A percentile compares a stretch with the other conserved stretches of the same genome.
Evolutionary conservation across 1,140 invertebrate species (phyloP).

Genomic region (Antheraea mylitta): DNA sequence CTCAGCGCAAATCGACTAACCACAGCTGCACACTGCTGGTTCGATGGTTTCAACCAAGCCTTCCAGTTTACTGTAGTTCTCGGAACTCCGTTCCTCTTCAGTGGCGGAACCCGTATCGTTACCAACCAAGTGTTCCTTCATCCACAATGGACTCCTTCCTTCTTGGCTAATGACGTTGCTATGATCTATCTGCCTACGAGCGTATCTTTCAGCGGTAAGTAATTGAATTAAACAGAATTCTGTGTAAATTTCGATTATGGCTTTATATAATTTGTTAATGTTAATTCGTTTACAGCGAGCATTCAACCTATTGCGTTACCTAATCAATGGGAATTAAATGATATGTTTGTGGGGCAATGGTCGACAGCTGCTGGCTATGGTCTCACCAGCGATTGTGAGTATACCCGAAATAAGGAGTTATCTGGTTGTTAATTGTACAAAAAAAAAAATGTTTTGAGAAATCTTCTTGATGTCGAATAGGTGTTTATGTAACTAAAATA

Average conservation of each 20-base stretch:
- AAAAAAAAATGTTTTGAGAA: no score
- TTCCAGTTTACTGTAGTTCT: constrained; percentile 20
- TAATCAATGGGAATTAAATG: constrained; percentile 30
- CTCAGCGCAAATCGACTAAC: constrained; percentile 36
- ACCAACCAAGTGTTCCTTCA: constrained; percentile 36
- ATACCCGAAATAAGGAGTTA: neutral
- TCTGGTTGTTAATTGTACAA: no score
- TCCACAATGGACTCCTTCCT: constrained; percentile 30
- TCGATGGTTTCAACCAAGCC: constrained; percentile 31
- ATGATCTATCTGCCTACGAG: constrained; percentile 54
- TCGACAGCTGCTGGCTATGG: constrained; percentile 67
- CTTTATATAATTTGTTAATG: no score
- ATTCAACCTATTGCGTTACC: constrained; percentile 58
- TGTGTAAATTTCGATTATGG: no score
- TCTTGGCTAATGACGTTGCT: constrained; percentile 59
- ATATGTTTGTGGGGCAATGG: constrained; percentile 46
- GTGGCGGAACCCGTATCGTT: constrained; percentile 33
- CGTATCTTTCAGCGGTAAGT: no score
- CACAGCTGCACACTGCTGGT: constrained; percentile 50
- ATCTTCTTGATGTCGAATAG: no score
- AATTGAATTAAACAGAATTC: no score
- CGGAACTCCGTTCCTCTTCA: constrained; percentile 31
- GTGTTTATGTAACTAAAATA: no score
- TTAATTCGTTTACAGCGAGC: constrained; percentile 28
- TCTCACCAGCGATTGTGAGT: constrained; percentile 50